Evolutionary conservation across 2,113 vertebrate genomes (phyloP).

Genomic region (Sminthopsis crassicaudata): DNA sequence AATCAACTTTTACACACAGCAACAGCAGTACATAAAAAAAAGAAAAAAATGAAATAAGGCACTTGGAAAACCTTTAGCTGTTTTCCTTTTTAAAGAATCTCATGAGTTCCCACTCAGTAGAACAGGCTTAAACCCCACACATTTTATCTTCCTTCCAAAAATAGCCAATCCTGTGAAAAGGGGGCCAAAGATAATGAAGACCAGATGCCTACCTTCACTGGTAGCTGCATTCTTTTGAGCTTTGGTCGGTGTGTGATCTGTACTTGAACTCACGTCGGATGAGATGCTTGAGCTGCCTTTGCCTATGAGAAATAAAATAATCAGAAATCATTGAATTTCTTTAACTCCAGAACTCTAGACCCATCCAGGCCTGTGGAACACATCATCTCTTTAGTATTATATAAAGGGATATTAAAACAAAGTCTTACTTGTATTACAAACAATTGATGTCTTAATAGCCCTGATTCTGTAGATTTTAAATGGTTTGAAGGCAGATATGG

Average conservation of each 20-base stretch:
- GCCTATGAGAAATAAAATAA: conserved; percentile 86
- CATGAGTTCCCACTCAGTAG: conserved; percentile 11
- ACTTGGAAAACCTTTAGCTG: not conserved
- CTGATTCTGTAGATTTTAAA: not conserved
- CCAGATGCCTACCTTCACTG: conserved; percentile 97
- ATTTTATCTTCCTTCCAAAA: conserved; percentile 75
- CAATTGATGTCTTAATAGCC: not conserved
- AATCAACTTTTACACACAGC: conserved; percentile 3
- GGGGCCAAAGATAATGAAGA: conserved; percentile 83
- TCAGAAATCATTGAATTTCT: conserved; percentile 7
- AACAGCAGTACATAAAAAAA: not conserved
- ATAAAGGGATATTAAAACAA: conserved; percentile 32
- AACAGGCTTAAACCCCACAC: conserved; percentile 50
- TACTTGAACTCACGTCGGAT: conserved; percentile 99
- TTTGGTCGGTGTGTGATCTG: conserved; percentile 98
- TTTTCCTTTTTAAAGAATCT: conserved; percentile 11
- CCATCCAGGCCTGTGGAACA: not conserved
- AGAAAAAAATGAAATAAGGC: not conserved
- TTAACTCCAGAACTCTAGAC: conserved; percentile 30
- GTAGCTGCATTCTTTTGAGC: conserved; percentile 97
- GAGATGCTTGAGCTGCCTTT: conserved; percentile 99
- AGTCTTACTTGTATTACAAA: not conserved
- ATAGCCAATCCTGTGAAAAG: conserved; percentile 76
- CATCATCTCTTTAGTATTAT: not conserved
- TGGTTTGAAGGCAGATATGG: not conserved